Conservation (phyloP, 2,113 vertebrate species). For the Cisticola juncidis region DNA sequence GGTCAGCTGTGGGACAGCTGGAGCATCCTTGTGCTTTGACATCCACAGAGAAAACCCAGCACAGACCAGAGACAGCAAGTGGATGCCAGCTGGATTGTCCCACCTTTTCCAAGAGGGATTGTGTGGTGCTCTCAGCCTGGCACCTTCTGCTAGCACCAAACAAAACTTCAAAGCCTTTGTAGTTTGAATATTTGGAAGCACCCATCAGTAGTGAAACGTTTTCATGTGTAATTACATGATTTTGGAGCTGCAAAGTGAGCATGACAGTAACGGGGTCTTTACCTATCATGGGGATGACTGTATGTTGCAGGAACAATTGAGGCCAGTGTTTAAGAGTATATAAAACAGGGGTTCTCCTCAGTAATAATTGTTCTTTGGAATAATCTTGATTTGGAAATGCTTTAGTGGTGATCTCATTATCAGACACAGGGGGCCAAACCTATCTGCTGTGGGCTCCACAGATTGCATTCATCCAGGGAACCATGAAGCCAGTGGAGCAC, state of each 20-base stretch:
- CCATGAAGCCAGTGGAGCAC: not conserved
- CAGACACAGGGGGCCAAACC: not conserved
- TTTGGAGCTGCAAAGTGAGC: not conserved
- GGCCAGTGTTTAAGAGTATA: not conserved
- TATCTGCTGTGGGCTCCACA: not conserved
- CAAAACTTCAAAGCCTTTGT: not conserved
- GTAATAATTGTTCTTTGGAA: not conserved
- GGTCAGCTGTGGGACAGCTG: not conserved
- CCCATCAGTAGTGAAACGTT: not conserved
- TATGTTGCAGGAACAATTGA: not conserved
- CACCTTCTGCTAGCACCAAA: not conserved
- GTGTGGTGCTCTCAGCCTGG: not conserved
- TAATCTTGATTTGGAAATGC: not conserved
- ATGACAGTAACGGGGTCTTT: not conserved
- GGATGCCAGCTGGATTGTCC: not conserved
- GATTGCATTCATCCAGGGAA: not conserved
- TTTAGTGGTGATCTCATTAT: not conserved
- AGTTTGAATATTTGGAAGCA: not conserved
- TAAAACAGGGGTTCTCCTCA: not conserved
- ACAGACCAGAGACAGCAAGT: not conserved
- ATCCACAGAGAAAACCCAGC: not conserved
- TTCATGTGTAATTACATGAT: not conserved
- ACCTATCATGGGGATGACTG: fast-evolving
- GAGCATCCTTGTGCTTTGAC: not conserved
- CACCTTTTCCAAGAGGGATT: not conserved